Evolutionary conservation across 2,888 invertebrate species (phyloP).

Genomic region (Phytoseiulus persimilis): DNA sequence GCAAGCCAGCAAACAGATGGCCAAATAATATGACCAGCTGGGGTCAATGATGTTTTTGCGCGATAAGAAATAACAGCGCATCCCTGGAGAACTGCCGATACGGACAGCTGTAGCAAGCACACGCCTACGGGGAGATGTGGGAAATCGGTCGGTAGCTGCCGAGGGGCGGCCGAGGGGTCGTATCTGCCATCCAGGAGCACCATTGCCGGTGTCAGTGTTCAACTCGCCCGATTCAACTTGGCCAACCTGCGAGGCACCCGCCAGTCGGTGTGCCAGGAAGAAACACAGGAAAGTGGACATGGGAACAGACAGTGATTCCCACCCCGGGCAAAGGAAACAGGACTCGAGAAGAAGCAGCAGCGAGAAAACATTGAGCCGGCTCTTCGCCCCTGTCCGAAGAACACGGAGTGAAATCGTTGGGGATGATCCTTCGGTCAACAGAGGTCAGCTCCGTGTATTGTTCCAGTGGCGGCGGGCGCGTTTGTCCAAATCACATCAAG

Average conservation of each 20-base stretch:
- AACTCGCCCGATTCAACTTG: background rate
- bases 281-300: background rate
- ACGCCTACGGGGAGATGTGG: slow-evolving; percentile 5
- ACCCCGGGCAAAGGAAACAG: background rate
- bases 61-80: slow-evolving; percentile 34
- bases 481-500: background rate
- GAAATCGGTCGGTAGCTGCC: background rate
- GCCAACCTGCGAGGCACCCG: background rate
- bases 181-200: background rate
- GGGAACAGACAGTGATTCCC: background rate
- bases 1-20: slow-evolving; percentile 35
- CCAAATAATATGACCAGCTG: slow-evolving; percentile 33
- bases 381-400: background rate
- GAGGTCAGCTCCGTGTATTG: background rate
- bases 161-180: background rate
- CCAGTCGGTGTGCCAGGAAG: background rate
- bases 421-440: background rate
- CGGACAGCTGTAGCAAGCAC: slow-evolving; percentile 5
- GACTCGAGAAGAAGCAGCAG: background rate
- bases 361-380: background rate
- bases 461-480: background rate
- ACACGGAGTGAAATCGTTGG: background rate
- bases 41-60: slow-evolving; percentile 37
- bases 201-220: background rate
- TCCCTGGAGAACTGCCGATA: background rate